Evolutionary conservation across 2,797 vertebrate species (phyloP).

Genomic region (Pseudochirops corinnae): DNA sequence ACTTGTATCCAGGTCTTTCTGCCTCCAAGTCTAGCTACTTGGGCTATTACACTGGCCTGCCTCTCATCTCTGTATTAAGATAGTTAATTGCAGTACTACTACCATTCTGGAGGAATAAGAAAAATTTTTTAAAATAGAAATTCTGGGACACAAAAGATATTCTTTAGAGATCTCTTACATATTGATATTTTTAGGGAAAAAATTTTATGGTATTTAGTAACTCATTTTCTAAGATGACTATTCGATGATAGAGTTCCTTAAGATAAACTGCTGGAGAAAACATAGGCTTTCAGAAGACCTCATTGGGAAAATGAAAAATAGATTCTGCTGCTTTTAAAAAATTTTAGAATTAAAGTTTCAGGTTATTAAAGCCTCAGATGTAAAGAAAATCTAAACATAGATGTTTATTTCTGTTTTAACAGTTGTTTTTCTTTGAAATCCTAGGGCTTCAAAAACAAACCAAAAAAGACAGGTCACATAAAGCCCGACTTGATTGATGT

Average conservation of each 20-base stretch:
- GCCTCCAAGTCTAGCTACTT: background rate
- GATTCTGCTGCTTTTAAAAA: slow-evolving; percentile 5
- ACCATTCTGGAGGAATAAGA: background rate
- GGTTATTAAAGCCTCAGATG: background rate
- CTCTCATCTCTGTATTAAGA: background rate
- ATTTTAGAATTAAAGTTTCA: background rate
- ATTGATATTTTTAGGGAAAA: slow-evolving; percentile 24
- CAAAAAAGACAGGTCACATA: slow-evolving; percentile 86
- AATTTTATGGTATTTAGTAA: background rate
- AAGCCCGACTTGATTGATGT: slow-evolving; percentile 88
- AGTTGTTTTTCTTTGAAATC: slow-evolving; percentile 57
- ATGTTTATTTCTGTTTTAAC: slow-evolving; percentile 51
- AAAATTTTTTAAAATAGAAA: slow-evolving; percentile 30
- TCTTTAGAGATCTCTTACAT: background rate
- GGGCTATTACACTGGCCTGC: no score
- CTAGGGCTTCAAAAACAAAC: slow-evolving; percentile 85
- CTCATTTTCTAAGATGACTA: background rate
- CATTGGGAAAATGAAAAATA: slow-evolving; percentile 15
- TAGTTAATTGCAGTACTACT: background rate
- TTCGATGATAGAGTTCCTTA: background rate
- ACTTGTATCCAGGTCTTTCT: background rate
- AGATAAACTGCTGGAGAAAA: slow-evolving; percentile 17
- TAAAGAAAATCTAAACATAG: background rate
- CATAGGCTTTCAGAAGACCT: background rate
- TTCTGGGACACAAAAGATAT: background rate